Evolutionary conservation across 2,797 vertebrate species (phyloP).

Genomic region (Cephalopachus bancanus): DNA sequence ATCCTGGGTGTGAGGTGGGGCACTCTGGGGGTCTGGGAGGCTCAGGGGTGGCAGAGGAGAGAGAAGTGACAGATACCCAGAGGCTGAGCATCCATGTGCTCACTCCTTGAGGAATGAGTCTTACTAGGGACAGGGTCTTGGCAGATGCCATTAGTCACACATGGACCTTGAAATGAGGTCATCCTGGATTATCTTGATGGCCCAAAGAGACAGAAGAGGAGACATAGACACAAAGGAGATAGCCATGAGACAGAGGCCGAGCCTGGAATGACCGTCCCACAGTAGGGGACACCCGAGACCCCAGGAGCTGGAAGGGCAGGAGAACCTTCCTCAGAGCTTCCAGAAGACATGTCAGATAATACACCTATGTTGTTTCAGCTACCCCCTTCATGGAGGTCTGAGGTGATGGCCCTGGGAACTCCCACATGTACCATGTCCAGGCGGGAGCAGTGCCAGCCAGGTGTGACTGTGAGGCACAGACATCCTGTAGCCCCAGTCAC

Average conservation of each 20-base stretch:
- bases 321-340: not conserved
- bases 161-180: not conserved
- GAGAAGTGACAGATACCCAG: too few relatives aligned
- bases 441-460: too few relatives aligned
- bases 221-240: not conserved
- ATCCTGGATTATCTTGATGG: not conserved
- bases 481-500: too few relatives aligned
- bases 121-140: too few relatives aligned
- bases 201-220: not conserved
- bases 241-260: not conserved
- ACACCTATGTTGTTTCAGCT: not conserved
- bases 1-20: too few relatives aligned
- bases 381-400: too few relatives aligned
- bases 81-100: accelerated
- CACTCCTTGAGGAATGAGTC: too few relatives aligned
- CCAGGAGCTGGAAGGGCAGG: not conserved
- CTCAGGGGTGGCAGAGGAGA: not conserved
- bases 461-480: too few relatives aligned
- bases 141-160: not conserved
- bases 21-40: not conserved
- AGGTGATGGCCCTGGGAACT: accelerated
- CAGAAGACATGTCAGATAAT: accelerated
- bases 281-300: accelerated
- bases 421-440: too few relatives aligned
- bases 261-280: accelerated